phyloP scores from a whole-genome alignment of 2,797 vertebrate species.

The Xiphophorus birchmanni region DNA sequence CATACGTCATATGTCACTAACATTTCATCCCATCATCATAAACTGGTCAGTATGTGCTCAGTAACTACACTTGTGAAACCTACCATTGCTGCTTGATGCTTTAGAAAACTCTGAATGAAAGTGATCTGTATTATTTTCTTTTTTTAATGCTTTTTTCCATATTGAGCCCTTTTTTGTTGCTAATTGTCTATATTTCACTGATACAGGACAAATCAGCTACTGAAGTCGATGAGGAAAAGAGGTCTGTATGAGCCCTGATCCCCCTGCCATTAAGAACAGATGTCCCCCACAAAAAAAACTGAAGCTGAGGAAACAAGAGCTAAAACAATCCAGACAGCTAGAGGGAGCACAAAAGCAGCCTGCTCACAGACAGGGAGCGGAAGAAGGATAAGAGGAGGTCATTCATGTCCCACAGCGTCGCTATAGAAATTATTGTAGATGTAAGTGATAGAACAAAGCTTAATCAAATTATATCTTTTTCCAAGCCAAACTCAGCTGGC shows the following conservation, averaged over 20 bases:
- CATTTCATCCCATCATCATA: conserved; percentile 20
- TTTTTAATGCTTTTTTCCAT: not conserved
- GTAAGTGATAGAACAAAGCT: conserved; percentile 6
- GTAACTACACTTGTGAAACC: not conserved
- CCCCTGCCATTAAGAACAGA: conserved; percentile 5
- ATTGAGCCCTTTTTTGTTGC: not conserved
- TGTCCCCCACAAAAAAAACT: conserved; percentile 17
- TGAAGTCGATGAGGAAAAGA: conserved; percentile 17
- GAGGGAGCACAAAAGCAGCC: conserved; percentile 2
- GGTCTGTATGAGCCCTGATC: conserved; percentile 18
- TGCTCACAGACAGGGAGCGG: conserved; percentile 1
- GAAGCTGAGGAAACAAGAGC: conserved; percentile 50
- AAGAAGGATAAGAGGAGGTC: conserved; percentile 4
- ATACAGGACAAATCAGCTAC: conserved; percentile 45
- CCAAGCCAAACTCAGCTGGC: conserved; percentile 50
- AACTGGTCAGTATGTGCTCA: not conserved
- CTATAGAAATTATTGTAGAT: conserved; percentile 59
- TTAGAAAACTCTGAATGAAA: conserved; percentile 19
- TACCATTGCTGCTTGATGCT: not conserved
- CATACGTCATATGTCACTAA: conserved; percentile 37
- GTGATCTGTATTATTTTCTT: not conserved
- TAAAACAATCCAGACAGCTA: conserved; percentile 5
- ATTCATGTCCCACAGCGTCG: conserved; percentile 47
- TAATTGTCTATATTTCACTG: conserved; percentile 8
- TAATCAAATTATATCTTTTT: conserved; percentile 27